Evolutionary conservation across 92 coral and sea anemone species (phyloP), one percentile per base, ranked within the genome.

Genomic region (Phenganax stokvisi): DNA sequence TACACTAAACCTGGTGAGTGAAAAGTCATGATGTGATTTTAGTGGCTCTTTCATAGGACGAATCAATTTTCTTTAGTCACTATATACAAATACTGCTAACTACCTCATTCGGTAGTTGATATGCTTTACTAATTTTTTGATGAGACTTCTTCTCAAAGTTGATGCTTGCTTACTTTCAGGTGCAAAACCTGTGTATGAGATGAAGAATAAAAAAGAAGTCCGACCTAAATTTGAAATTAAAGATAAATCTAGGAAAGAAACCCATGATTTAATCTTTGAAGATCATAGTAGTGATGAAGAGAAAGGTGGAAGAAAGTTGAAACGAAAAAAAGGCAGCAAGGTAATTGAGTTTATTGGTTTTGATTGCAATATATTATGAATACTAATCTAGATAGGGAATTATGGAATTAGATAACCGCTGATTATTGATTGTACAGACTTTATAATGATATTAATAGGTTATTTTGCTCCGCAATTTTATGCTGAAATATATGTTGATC

Each of bases 241-340:
- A 81, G 89, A 86, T 29, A 84, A 77, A 9, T 61, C 86, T 12
- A 74, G 76, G 52, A 69, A 31, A 5, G 30, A 15, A 53, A 92
- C 90, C 75, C 91, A 93, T 69, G 96, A 91, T 77, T 85, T 93
- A 59, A 93, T 93, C 12, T 91, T 88, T 85, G 97, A 91, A 54
- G 91, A 84, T 8, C 75, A 81, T 2, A 83, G 81, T 62, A 44
- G 71, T 20, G 80, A 77, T 70, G 87, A 81, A 37, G 58, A 64
- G 27, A 84, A 59, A 27, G 81, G 80, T 51, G 77, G 31, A 10
- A 73, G 82, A 59, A 74, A 78, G 65, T 60, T 71, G 7, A 58
- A 75, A 10, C 27, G 64, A 56, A 75, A 57, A 53, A 25, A 75
- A 25, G 80, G 57, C 6, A 17, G 30, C 20, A 75, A 56, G 80